These are phyloP conservation scores for Phaedon cochleariae DNA, from an alignment of 2,888 invertebrate species.

Conservation along the genomic window DNA sequence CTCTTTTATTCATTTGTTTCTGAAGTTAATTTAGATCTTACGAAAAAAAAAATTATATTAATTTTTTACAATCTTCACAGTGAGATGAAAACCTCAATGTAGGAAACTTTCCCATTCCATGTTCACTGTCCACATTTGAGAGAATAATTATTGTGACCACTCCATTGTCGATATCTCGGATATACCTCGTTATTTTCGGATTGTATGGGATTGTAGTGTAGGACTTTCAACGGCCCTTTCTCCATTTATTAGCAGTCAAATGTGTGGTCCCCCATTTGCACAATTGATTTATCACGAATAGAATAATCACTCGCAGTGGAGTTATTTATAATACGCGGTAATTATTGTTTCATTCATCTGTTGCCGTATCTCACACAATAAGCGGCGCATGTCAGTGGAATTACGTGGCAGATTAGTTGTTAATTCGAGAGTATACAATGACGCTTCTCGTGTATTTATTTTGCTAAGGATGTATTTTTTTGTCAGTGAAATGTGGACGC, in stretches of 20 bases:
- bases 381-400: conserved; percentile 26
- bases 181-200: too few relatives aligned
- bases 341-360: conserved; percentile 18
- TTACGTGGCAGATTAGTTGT: conserved; percentile 26
- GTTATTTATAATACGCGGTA: conserved; percentile 8
- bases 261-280: not conserved
- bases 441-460: not conserved
- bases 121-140: too few relatives aligned
- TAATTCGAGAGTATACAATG: conserved; percentile 22
- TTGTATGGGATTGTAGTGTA: too few relatives aligned
- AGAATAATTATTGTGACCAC: too few relatives aligned
- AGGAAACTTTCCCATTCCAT: too few relatives aligned
- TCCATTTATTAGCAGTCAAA: not conserved
- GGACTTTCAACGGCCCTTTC: not conserved
- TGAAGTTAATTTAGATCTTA: too few relatives aligned
- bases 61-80: too few relatives aligned
- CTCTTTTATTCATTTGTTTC: too few relatives aligned
- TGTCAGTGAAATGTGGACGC: not conserved
- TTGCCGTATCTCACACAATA: conserved; percentile 22
- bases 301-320: not conserved
- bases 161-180: too few relatives aligned
- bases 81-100: too few relatives aligned
- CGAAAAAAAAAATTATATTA: too few relatives aligned
- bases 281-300: conserved; percentile 1
- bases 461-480: not conserved